phyloP scores from a whole-genome alignment of 2,888 invertebrate species.

The Pocota personata region DNA sequence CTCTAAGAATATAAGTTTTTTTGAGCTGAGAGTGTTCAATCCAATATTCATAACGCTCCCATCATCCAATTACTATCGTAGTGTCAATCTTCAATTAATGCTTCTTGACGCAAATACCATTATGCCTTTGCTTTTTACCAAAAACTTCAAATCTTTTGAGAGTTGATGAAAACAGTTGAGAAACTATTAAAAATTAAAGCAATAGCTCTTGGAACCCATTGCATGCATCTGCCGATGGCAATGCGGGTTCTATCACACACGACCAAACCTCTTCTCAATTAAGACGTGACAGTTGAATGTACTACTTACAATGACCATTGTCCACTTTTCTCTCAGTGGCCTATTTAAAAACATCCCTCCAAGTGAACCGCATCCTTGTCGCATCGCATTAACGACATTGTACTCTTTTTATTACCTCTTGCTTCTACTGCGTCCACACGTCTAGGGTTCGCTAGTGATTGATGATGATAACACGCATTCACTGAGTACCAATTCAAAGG shows the following conservation, averaged over 20 bases:
- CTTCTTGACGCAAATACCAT: neutral
- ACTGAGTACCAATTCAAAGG: constrained; percentile 20
- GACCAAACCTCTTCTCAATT: constrained; percentile 13
- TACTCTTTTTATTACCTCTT: constrained; percentile 41
- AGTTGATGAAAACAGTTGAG: neutral
- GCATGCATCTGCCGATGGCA: neutral
- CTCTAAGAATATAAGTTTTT: too few relatives aligned
- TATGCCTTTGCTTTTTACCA: neutral
- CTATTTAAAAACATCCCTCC: neutral
- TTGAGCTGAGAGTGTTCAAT: too few relatives aligned
- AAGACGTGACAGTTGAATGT: constrained; percentile 14
- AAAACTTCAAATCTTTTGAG: neutral
- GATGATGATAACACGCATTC: constrained; percentile 51
- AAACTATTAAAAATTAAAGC: neutral
- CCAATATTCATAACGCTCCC: too few relatives aligned
- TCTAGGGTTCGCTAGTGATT: constrained; percentile 39
- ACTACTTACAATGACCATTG: constrained; percentile 20
- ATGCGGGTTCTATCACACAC: constrained; percentile 10
- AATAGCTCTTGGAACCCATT: neutral
- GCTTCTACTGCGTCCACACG: constrained; percentile 32
- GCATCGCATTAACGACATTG: constrained; percentile 49
- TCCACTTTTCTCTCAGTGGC: constrained; percentile 18
- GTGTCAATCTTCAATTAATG: neutral
- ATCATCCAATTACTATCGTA: too few relatives aligned
- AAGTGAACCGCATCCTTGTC: constrained; percentile 30